Percentiles rank a stretch among this genome's conserved stretches.
Evolutionary conservation across 2,113 vertebrate genomes (phyloP).

Genomic region (Leuciscus idus): DNA sequence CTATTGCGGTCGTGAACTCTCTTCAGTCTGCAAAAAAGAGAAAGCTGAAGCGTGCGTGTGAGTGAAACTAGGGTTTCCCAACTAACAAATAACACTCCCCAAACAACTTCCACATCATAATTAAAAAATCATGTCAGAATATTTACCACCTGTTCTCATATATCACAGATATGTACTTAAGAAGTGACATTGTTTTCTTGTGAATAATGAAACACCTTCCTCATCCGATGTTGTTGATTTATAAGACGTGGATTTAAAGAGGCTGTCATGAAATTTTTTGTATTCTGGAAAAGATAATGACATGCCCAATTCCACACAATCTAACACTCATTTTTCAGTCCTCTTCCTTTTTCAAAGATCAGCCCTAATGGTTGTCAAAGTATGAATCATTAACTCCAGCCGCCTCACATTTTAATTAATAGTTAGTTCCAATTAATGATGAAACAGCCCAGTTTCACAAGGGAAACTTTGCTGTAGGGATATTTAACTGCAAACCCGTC

Average conservation of each 20-base stretch:
- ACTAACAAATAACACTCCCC: background rate
- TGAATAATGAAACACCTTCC: constrained; percentile 19
- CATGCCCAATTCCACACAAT: background rate
- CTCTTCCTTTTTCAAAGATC: background rate
- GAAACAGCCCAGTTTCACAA: background rate
- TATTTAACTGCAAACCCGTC: background rate
- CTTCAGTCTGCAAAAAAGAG: constrained; percentile 50
- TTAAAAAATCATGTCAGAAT: background rate
- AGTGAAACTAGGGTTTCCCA: background rate
- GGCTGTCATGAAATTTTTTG: background rate
- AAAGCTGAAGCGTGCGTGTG: constrained; percentile 15
- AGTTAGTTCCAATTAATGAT: background rate
- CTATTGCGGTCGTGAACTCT: constrained; percentile 62
- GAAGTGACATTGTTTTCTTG: background rate
- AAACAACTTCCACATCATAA: background rate
- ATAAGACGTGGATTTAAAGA: background rate
- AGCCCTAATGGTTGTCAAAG: background rate
- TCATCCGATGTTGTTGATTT: background rate
- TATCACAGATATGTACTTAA: background rate
- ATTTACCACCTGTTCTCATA: background rate
- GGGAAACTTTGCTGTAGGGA: background rate
- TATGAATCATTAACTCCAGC: background rate
- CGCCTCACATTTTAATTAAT: background rate
- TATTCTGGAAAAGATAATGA: background rate
- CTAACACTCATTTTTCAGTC: background rate